Evolutionary conservation across 2,113 vertebrate species (phyloP).

Genomic region (Chaetorhynchus papuensis): DNA sequence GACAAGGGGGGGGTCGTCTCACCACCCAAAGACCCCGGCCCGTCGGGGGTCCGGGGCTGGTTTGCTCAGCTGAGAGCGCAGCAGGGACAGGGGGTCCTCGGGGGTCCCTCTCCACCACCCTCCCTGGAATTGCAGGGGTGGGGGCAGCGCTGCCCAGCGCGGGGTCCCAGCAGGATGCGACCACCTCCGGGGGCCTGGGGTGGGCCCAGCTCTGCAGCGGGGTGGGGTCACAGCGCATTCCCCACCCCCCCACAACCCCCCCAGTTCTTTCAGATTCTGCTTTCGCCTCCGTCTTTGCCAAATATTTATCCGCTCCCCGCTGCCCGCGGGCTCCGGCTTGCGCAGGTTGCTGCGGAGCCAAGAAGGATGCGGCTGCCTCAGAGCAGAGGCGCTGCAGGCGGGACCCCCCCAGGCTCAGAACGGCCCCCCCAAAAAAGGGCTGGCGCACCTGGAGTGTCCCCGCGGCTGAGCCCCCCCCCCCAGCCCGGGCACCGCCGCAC

Average conservation of each 20-base stretch:
- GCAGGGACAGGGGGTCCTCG: too few relatives aligned
- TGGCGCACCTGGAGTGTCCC: not conserved
- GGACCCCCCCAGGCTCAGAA: not conserved
- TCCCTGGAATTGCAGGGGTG: not conserved
- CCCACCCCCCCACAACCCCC: too few relatives aligned
- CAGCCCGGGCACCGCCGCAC: not conserved
- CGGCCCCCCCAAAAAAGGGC: not conserved
- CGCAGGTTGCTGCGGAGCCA: not conserved
- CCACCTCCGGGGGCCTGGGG: accelerated
- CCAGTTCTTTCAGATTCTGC: not conserved
- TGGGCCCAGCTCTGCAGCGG: not conserved
- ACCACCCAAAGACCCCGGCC: accelerated
- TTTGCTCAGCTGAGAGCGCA: accelerated
- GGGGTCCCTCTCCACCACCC: not conserved
- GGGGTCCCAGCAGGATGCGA: not conserved
- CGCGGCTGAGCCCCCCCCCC: not conserved
- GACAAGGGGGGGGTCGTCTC: not conserved
- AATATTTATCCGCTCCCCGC: slow-evolving; percentile 4
- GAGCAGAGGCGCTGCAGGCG: not conserved
- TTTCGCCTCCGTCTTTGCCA: not conserved
- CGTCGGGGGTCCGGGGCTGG: not conserved
- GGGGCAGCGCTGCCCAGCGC: not conserved
- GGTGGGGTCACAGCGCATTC: not conserved
- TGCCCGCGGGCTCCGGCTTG: slow-evolving; percentile 2
- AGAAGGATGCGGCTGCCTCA: not conserved